Conservation (phyloP, 2,888 invertebrate genomes). For the Onchidella celtica region DNA sequence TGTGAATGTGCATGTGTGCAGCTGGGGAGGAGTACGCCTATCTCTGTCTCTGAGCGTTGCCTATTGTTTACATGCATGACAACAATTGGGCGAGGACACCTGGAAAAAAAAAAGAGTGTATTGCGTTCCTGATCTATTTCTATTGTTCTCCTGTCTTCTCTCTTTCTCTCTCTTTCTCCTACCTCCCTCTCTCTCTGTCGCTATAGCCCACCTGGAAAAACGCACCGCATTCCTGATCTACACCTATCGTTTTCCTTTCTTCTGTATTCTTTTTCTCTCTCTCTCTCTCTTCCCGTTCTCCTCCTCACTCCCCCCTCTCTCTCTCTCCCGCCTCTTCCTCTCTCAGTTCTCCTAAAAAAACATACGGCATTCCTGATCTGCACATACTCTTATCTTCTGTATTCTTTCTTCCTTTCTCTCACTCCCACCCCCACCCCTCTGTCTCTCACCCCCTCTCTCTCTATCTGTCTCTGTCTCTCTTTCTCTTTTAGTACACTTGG, state of each 20-base stretch:
- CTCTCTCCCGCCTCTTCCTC: not conserved
- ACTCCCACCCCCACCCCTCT: not conserved
- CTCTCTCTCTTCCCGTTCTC: not conserved
- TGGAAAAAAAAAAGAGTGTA: not conserved
- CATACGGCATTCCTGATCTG: too few species aligned
- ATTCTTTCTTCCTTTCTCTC: not conserved
- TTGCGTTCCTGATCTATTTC: not conserved
- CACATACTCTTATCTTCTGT: not conserved
- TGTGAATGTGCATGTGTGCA: too few species aligned
- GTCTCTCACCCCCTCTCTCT: constrained; percentile 8
- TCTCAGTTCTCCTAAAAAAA: not conserved
- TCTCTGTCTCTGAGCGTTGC: too few species aligned
- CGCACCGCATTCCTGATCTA: too few species aligned
- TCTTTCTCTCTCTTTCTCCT: constrained; percentile 8
- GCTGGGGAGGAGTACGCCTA: too few species aligned
- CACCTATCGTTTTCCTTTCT: too few species aligned
- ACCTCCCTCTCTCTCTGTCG: not conserved
- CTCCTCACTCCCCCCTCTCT: not conserved
- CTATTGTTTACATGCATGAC: too few species aligned
- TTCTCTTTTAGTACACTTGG: not conserved
- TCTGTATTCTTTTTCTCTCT: not conserved
- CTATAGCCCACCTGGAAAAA: too few species aligned
- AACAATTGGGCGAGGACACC: too few species aligned
- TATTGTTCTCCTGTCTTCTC: not conserved
- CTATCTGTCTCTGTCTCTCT: constrained; percentile 1